Conservation (phyloP, 2,113 vertebrate genomes). For the human (Homo sapiens) region GRCh38 chr1:85065001-85065500, state of each 20-base stretch:
- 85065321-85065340: not conserved
- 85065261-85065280: not conserved
- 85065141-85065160: not conserved
- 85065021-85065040: too few relatives aligned
- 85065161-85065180: not conserved
- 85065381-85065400: not conserved
- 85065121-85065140: not conserved
- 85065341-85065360: not conserved
- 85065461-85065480: not conserved
- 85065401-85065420: not conserved
- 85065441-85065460: not conserved
- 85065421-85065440: not conserved
- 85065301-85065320: not conserved
- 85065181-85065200: not conserved
- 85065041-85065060: not conserved
- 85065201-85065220: not conserved
- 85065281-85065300: not conserved
- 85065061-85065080: not conserved
- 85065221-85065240: not conserved
- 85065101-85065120: not conserved
- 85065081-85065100: not conserved
- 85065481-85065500: not conserved
- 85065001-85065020: too few relatives aligned
- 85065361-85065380: not conserved
- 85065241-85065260: not conserved